phyloP scores from a whole-genome alignment of 2,113 vertebrate species.

The Prietella phreatophila region DNA sequence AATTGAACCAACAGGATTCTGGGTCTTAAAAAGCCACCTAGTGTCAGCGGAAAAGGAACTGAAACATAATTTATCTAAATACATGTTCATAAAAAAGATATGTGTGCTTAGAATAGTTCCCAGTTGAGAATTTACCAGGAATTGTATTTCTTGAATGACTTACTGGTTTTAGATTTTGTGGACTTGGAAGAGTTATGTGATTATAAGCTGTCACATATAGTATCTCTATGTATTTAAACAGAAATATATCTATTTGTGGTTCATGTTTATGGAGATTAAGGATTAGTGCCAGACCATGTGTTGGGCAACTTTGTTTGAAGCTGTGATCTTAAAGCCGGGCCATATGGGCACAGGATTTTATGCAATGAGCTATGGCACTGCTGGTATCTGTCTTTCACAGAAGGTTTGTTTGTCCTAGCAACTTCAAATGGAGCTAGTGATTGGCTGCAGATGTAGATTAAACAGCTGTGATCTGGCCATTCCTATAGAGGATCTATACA shows the following conservation, averaged over 20 bases:
- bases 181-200: not conserved
- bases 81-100: not conserved
- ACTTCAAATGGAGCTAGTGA: constrained; percentile 10
- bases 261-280: not conserved
- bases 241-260: not conserved
- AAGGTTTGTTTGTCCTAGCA: constrained; percentile 9
- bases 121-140: not conserved
- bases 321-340: not conserved
- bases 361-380: constrained; percentile 24
- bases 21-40: constrained; percentile 23
- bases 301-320: not conserved
- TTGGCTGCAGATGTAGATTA: constrained; percentile 29
- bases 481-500: not conserved
- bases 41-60: constrained; percentile 4
- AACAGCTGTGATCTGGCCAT: not conserved
- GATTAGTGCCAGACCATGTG: not conserved
- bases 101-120: constrained; percentile 12
- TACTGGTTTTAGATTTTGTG: not conserved
- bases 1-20: constrained; percentile 50
- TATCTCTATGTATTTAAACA: not conserved
- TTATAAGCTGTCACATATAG: not conserved
- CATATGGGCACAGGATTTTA: not conserved
- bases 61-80: constrained; percentile 13
- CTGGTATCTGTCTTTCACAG: constrained; percentile 42
- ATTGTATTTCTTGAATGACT: not conserved